Conservation (phyloP, 2,797 vertebrate species). For the Oreortyx pictus region DNA sequence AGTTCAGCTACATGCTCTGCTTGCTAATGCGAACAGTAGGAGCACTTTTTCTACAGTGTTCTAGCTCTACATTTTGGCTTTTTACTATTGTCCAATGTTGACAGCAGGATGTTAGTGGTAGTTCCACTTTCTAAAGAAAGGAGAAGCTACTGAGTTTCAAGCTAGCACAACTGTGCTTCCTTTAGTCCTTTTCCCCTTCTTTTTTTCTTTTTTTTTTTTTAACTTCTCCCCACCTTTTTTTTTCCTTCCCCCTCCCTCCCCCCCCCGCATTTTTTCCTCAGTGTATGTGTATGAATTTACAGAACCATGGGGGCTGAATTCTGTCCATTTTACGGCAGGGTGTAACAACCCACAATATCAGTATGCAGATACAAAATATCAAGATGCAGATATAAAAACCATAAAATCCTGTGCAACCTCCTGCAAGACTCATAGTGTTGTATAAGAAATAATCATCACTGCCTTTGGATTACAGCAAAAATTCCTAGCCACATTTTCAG, state of each 20-base stretch:
- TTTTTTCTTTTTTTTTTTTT: background rate
- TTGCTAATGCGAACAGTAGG: background rate
- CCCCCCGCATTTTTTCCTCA: background rate
- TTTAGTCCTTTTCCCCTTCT: fast-evolving
- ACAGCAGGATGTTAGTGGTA: background rate
- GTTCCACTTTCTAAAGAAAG: background rate
- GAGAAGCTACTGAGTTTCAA: background rate
- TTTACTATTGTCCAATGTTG: fast-evolving
- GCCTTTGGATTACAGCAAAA: background rate
- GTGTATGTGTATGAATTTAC: background rate
- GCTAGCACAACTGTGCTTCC: background rate
- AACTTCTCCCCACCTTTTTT: no score
- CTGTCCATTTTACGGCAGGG: background rate
- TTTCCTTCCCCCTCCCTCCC: background rate
- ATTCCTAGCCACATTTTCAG: background rate
- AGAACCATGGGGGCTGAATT: background rate
- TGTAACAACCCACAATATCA: background rate
- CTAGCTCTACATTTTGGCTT: background rate
- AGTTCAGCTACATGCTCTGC: background rate
- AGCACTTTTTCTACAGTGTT: background rate
- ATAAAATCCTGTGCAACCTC: background rate
- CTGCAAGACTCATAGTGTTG: background rate
- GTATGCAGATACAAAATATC: background rate
- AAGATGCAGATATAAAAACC: background rate
- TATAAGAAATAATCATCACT: background rate